phyloP scores from a whole-genome alignment of 2,113 vertebrate species.

The Monopterus albus region DNA sequence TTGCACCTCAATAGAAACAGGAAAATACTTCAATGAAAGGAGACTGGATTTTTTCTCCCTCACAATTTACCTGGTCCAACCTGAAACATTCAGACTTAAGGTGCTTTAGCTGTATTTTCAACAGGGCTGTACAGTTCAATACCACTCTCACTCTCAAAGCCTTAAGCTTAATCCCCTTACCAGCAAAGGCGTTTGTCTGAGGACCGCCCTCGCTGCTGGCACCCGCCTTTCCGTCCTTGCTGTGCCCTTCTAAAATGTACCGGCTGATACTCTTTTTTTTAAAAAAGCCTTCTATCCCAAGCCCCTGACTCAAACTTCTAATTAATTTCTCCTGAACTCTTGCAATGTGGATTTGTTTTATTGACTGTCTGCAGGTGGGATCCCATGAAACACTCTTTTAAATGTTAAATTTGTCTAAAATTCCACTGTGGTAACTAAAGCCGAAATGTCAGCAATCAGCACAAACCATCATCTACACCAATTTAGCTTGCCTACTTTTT shows the following conservation, averaged over 20 bases:
- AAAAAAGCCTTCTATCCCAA: constrained; percentile 27
- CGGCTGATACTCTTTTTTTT: constrained; percentile 71
- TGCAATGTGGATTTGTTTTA: constrained; percentile 19
- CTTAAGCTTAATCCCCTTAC: constrained; percentile 74
- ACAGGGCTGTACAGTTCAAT: constrained; percentile 72
- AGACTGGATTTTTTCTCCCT: not conserved
- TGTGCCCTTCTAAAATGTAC: constrained; percentile 69
- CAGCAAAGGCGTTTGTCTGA: constrained; percentile 74
- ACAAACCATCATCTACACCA: not conserved
- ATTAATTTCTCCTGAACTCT: constrained; percentile 15
- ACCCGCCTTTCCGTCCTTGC: constrained; percentile 72
- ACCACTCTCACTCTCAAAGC: constrained; percentile 72
- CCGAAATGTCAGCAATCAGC: constrained; percentile 22
- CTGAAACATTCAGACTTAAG: constrained; percentile 23
- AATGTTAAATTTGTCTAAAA: constrained; percentile 10
- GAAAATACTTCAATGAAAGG: constrained; percentile 40
- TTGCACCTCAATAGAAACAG: constrained; percentile 44
- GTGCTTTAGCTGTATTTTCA: constrained; percentile 58
- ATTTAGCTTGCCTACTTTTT: not conserved
- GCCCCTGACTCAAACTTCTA: constrained; percentile 1
- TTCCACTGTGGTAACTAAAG: not conserved
- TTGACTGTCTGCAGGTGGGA: not conserved
- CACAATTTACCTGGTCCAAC: constrained; percentile 26
- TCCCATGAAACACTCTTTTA: not conserved
- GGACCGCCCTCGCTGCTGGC: constrained; percentile 64